These are phyloP conservation scores for Scleropages formosus DNA, from an alignment of 2,797 vertebrate species.

Conservation along the genomic window DNA sequence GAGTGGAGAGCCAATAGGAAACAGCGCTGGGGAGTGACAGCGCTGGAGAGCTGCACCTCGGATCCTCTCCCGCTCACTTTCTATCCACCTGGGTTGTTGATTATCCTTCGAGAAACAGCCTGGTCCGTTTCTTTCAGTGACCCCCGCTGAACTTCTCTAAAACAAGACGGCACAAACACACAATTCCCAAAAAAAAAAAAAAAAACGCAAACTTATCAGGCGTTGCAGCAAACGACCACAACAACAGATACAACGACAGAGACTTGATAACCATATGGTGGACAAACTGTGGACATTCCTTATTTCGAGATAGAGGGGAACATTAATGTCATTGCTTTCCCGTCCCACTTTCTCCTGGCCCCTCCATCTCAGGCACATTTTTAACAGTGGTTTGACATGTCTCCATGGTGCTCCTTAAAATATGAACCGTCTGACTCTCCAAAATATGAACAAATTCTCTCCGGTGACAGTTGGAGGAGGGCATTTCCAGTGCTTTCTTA, in stretches of 20 bases:
- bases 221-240: not conserved
- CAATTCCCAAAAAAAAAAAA: not conserved
- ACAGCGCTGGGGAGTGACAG: constrained; percentile 32
- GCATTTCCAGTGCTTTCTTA: not conserved
- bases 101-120: constrained; percentile 7
- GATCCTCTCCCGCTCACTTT: constrained; percentile 16
- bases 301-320: not conserved
- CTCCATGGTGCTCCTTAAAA: not conserved
- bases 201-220: not conserved
- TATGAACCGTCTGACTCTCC: not conserved
- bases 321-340: not conserved
- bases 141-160: not conserved
- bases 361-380: not conserved
- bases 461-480: no score
- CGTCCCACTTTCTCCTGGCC: not conserved
- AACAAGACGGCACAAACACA: not conserved
- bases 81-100: constrained; percentile 30
- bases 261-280: constrained; percentile 1
- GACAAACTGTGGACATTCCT: not conserved
- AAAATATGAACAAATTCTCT: not conserved
- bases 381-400: not conserved
- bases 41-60: constrained; percentile 19
- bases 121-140: constrained; percentile 31
- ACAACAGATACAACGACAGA: not conserved
- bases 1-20: constrained; percentile 38